Evolutionary conservation across 2,888 invertebrate genomes (phyloP), one percentile per base, ranked within the genome.

Genomic region (Callinectes sapidus): DNA sequence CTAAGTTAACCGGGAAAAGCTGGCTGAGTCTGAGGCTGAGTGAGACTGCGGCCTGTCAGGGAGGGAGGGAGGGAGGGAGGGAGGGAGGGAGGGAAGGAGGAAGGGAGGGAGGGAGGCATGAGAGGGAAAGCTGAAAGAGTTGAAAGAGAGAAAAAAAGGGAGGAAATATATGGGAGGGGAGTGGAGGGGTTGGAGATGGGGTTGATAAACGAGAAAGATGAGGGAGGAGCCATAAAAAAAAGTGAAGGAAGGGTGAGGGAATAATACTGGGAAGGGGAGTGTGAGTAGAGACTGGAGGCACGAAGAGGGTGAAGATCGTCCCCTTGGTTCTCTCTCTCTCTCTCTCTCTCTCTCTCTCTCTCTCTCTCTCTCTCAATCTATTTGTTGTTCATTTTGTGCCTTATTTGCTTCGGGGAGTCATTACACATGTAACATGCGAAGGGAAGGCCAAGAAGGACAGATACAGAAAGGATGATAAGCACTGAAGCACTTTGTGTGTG

Each of bases 151-250:
- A 81, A 35, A 81, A 81, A n/a, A 81, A 32, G 0, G 71, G 3
- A 28, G 71, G 71, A 23, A 32, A 16, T 32, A 35, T 13, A 81
- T 32, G 35, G 32, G 16, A 81, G 16, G 81, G 81, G 32, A 81
- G 61, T 61, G 61, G 61, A 48, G 48, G 48, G 48, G 48, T 48
- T 48, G 48, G 48, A 48, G 48, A 61, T 61, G 89, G 66, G 89
- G 32, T 35, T n/a, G 89, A 61, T 35, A 28, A 66, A 61, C 35
- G 89, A 89, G 89, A 35, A 35, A 66, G 89, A 89, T 55, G 89
- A 61, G 55, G 89, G 35, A 61, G 61, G 16, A 35, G 35, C 39
- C 3, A 23, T 54, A 66, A 61, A 14, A 35, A 35, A 61, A 89
- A 42, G n/a, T 48, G 66, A 66, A 55, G 66, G 89, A 66, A 61